Percentiles rank a stretch among this genome's conserved stretches.
phyloP scores from a whole-genome alignment of 1,140 invertebrate species.

The Heliconius hermathena region DNA sequence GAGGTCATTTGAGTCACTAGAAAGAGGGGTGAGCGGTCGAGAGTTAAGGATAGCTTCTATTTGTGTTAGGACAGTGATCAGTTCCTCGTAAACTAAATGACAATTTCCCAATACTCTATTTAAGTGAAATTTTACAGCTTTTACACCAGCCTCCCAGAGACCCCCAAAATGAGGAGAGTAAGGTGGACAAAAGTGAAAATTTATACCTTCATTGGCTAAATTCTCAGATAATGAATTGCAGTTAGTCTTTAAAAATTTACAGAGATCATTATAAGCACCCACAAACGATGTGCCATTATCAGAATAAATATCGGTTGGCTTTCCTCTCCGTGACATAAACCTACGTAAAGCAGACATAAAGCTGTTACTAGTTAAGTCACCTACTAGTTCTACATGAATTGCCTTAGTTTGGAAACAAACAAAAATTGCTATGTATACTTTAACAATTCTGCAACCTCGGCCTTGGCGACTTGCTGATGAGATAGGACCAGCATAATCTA shows the following conservation, averaged over 20 bases:
- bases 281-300: conserved; percentile 54
- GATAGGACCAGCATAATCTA: too few relatives aligned
- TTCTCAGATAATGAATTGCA: conserved; percentile 10
- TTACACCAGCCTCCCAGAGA: conserved; percentile 36
- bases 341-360: conserved; percentile 14
- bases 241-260: conserved; percentile 31
- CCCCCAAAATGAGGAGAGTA: conserved; percentile 45
- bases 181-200: conserved; percentile 40
- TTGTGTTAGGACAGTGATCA: conserved; percentile 31
- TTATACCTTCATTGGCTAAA: conserved; percentile 35
- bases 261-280: conserved; percentile 43
- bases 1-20: conserved; percentile 47
- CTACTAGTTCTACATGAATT: conserved; percentile 39
- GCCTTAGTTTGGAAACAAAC: not conserved
- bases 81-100: conserved; percentile 36
- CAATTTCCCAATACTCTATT: conserved; percentile 37
- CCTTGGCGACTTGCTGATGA: too few relatives aligned
- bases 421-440: too few relatives aligned
- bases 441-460: too few relatives aligned
- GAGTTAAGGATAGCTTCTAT: conserved; percentile 38
- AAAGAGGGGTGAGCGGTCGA: conserved; percentile 37
- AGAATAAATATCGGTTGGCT: conserved; percentile 45
- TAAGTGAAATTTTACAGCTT: conserved; percentile 44
- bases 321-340: conserved; percentile 46
- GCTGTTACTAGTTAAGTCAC: conserved; percentile 34